Conservation (phyloP, 2,888 invertebrate genomes). For the Adela reaumurella region DNA sequence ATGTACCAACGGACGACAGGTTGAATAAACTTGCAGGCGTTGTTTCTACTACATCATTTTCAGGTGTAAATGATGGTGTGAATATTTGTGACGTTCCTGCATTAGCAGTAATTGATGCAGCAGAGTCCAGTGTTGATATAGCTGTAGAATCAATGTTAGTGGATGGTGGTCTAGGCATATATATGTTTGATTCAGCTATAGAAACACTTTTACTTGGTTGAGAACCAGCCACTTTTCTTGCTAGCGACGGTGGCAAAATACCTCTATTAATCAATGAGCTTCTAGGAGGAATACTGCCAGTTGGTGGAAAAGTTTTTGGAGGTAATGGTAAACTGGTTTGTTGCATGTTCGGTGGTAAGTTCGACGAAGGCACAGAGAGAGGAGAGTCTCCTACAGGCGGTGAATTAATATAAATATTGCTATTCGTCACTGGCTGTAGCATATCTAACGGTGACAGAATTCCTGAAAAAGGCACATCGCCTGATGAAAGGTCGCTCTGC, state of each 20-base stretch:
- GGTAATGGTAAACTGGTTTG: too few species aligned
- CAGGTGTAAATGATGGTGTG: slow-evolving; percentile 12
- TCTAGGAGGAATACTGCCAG: not conserved
- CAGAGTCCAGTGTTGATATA: not conserved
- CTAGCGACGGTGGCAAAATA: slow-evolving; percentile 40
- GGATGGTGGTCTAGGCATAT: not conserved
- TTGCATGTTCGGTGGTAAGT: too few species aligned
- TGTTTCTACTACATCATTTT: too few species aligned
- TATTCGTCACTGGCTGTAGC: too few species aligned
- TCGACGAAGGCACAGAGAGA: too few species aligned
- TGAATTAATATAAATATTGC: too few species aligned
- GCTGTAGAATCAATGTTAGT: not conserved
- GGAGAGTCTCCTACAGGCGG: too few species aligned
- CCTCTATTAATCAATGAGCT: slow-evolving; percentile 15
- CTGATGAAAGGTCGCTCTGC: too few species aligned
- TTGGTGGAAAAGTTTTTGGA: not conserved
- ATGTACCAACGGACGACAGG: too few species aligned
- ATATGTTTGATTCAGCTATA: not conserved
- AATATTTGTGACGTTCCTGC: slow-evolving; percentile 28
- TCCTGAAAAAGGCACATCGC: too few species aligned
- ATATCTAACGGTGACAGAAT: too few species aligned
- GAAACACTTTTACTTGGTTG: slow-evolving; percentile 15
- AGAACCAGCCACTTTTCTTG: slow-evolving; percentile 32
- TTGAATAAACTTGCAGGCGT: too few species aligned
- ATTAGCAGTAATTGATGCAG: slow-evolving; percentile 13